Base-by-base conservation (phyloP, 2,113 vertebrate genomes). In the Zosterops hypoxanthus region DNA sequence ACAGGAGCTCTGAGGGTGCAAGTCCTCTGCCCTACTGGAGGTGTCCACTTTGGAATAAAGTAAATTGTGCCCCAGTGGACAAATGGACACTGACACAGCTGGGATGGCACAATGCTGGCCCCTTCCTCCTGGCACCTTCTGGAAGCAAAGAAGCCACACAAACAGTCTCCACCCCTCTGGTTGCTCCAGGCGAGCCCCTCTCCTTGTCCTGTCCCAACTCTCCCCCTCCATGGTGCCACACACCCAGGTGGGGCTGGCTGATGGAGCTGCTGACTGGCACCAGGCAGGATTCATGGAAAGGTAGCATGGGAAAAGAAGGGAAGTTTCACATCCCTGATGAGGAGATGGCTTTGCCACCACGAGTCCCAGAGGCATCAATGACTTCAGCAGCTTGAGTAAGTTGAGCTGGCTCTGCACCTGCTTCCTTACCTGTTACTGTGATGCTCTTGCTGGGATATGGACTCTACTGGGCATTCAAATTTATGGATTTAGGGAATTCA, bases 241-340 rank as follows among this genome's bases (percentile, higher is more conserved):
- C 6, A 39, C 12, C 39, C 53, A 25, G 6, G 14, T 6, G 19
- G 18, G 29, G 33, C 3, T 2, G 2, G 2, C 2, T 75, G 56
- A 26, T 63, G 81, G 53, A 49, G 15, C 21, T 88, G 21, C 42
- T 49, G 26, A 6, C 22, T 11, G 63, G 36, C 31, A 44, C 19
- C 22, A 57, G n/a, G 52, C 29, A 71, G 70, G 39, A 26, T 24
- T 15, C 61, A 26, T 66, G 42, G n/a, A 70, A 65, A 53, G 19
- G 12, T 26, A 2, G 41, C 19, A 24, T 11, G 20, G 42, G 31
- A 53, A 34, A 24, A 42, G 29, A 39, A 82, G 39, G 39, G 39
- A 39, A 34, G n/a, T 57, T 76, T 57, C 52, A 41, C 19, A 26
- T 46, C 44, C 47, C 29, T 63, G n/a, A 41, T 14, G 59, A 63